Base-by-base conservation (phyloP, 2,113 vertebrate species). In the Prunella himalayana region DNA sequence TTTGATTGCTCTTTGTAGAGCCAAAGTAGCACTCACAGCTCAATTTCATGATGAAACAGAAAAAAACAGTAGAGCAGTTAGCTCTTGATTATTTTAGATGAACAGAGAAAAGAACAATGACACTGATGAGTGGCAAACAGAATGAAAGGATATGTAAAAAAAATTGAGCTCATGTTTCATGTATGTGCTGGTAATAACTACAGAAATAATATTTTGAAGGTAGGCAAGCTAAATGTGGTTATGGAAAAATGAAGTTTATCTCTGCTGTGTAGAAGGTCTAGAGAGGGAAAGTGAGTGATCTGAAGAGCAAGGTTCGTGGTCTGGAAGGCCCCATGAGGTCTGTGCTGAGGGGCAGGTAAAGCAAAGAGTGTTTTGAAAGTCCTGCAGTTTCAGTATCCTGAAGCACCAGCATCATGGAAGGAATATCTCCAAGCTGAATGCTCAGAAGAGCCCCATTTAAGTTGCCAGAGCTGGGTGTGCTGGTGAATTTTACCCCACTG, bases 81-180 rank as follows among this genome's bases (percentile, higher is more conserved):
- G 7, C 8, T 10, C 9, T 49, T 59, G 15, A 69, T 64, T 84
- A 37, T 41, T 91, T 79, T 35, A 47, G 47, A 63, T 8, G 3
- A 85, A 35, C 19, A 70, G 57, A 91, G 47, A 61, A 86, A 92
- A 71, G 44, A 86, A 30, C 15, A 87, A n/a, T 31, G 24, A 8
- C 21, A 53, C 56, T 88, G 23, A 64, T 64, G 13, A 83, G 64
- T 35, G 45, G 37, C 63, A 94, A 95, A 78, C 31, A 33, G 66
- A 80, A 60, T 47, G 9, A 35, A 80, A 89, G 22, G 9, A 33
- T 30, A 10, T 15, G 25, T 75, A 37, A 83, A 82, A 92, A 35
- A 41, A 35, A 45, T 0, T 11, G 28, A 83, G 24, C 4, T 17
- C 1, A 0, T 33, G 14, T 82, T 82, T 11, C 47, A 3, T 27